Conservation (phyloP, 2,797 vertebrate species). For the Rhinichthys osculus region DNA sequence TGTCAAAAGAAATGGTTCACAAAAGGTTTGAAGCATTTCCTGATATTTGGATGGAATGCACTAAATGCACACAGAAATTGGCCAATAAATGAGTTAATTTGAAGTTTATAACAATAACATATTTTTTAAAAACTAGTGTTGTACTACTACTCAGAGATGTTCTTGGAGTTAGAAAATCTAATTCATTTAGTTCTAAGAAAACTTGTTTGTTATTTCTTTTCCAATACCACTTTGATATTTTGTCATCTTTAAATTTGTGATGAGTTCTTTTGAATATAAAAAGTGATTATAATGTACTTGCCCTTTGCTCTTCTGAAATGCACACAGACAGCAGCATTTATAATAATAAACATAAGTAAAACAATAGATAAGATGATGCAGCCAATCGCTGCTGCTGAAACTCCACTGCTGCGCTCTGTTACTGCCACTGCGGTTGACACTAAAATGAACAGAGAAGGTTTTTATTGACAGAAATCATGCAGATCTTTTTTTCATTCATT, state of each 20-base stretch:
- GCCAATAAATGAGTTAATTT: neutral
- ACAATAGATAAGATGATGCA: conserved; percentile 59
- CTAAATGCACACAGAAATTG: neutral
- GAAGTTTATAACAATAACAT: neutral
- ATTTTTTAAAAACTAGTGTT: neutral
- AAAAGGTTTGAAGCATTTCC: neutral
- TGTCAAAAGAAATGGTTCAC: conserved; percentile 4
- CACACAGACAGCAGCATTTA: conserved; percentile 51
- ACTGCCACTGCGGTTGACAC: neutral
- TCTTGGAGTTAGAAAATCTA: neutral
- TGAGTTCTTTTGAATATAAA: neutral
- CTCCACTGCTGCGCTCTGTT: neutral
- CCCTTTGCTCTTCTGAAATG: conserved; percentile 56
- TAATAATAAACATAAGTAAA: conserved; percentile 57
- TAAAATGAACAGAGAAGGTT: conserved; percentile 19
- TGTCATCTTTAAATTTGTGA: neutral
- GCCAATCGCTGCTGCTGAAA: conserved; percentile 45
- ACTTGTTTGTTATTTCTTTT: neutral
- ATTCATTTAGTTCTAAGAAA: neutral
- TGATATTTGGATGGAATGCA: neutral
- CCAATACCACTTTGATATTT: neutral
- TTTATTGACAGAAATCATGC: neutral
- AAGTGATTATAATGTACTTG: conserved; percentile 46
- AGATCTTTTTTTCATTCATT: neutral
- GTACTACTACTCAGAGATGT: too few species aligned